Evolutionary conservation across 2,113 vertebrate species (phyloP), one percentile per base, ranked within the genome.

Genomic region (Neotoma lepida): DNA sequence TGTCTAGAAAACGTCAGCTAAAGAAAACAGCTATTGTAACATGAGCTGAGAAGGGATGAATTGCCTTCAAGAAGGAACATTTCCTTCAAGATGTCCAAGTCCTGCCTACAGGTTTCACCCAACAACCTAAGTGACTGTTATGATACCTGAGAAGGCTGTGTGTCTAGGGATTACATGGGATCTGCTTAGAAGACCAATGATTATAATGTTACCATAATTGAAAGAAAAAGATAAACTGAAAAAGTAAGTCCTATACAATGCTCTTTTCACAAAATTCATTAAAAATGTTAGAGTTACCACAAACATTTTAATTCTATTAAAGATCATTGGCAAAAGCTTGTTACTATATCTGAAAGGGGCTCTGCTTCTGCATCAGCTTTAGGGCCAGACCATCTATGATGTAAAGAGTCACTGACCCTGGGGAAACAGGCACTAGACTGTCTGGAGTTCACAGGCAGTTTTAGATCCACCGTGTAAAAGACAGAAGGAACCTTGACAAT

Each of bases 231-330:
- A 87, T 84, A 97, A 97, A 93, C 88, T 88, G 95, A 97, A 90
- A 94, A 98, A 96, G 73, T 87, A 94, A 97, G 94, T 96, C 88
- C 92, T 90, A 91, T 44, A 95, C 91, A 94, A 93, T 85, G 96
- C 33, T 97, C 90, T 96, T 97, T 97, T 87, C 80, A 86, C 17
- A 70, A 94, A 96, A 96, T 51, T 95, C 93, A 93, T 0, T 24
- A 95, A 95, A 97, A 98, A 98, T 96, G 95, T 95, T 97, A 89
- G 81, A 95, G 97, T 98, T 95, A 97, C 70, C 96, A 97, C 91
- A 96, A 96, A 94, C 86, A 96, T 93, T 93, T 97, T 94, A 30
- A 97, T 24, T 94, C 94, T 90, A 74, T 15, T 95, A 95, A 85
- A 94, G 95, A 97, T 92, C 82, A 66, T 10, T 61, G 90, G 96